These are phyloP conservation scores for Microctonus brassicae DNA, from an alignment of 2,888 invertebrate species.

Conservation along the genomic window DNA sequence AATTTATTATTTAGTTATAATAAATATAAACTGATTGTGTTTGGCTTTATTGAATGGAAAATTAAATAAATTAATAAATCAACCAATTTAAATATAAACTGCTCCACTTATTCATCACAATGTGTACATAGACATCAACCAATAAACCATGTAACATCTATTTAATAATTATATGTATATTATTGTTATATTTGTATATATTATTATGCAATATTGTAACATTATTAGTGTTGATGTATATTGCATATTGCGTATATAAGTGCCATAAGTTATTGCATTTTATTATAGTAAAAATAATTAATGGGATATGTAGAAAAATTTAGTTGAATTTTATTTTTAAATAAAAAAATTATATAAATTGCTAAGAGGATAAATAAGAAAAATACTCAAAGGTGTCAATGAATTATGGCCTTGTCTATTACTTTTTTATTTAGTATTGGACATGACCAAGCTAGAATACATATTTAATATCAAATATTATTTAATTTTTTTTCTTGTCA, in stretches of 20 bases:
- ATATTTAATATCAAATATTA: not conserved
- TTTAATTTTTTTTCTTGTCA: not conserved
- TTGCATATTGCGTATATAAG: not conserved
- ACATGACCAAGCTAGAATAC: not conserved
- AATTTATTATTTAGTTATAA: too few species aligned
- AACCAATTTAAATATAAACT: too few species aligned
- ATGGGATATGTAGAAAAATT: not conserved
- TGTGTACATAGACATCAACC: too few species aligned
- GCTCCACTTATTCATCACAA: too few species aligned
- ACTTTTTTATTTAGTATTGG: not conserved
- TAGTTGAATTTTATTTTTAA: slow-evolving; percentile 26
- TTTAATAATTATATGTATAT: too few species aligned
- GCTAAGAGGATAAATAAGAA: not conserved
- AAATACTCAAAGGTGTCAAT: slow-evolving; percentile 26
- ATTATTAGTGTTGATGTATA: too few species aligned
- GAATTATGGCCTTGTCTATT: slow-evolving; percentile 19
- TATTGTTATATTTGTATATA: too few species aligned
- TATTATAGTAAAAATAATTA: not conserved
- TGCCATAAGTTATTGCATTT: not conserved
- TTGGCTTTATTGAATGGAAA: too few species aligned
- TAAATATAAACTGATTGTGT: too few species aligned
- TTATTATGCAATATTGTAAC: too few species aligned
- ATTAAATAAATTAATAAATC: too few species aligned
- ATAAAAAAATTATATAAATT: slow-evolving; percentile 24
- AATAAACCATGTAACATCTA: too few species aligned